Base-by-base conservation (phyloP, 2,113 vertebrate genomes). In the Heliornis fulica region DNA sequence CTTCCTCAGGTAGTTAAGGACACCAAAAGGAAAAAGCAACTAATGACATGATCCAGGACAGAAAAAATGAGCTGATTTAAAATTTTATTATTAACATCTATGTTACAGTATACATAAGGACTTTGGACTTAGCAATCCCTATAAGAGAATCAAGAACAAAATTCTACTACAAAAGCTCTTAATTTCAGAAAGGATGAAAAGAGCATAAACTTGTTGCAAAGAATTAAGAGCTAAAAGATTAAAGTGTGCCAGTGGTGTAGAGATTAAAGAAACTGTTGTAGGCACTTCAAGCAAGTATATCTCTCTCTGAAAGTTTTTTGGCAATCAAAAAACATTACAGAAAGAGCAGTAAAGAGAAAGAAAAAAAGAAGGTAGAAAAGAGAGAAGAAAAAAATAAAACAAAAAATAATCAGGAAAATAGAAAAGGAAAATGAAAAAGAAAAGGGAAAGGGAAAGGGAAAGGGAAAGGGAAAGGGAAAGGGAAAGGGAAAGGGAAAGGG, bases 31-130 rank as follows among this genome's bases (percentile, higher is more conserved):
- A 13, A 54, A 61, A 83, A 54, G 3, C 13, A 74, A 18, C 20
- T 40, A 10, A 78, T 86, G 25, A 51, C 18, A 48, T 65, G 9
- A 68, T 41, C 6, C 26, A 56, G 4, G 20, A 54, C 2, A 59
- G 11, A 69, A 83, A 36, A 80, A 76, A 69, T 7, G 4, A 57
- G 0, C 1, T 20, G 9, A 51, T 29, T 72, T 43, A 72, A 60
- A 64, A 41, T 23, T 13, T 29, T 59, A 15, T 66, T 70, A 29
- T 56, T 68, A 36, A 54, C 4, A 9, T 15, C 7, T 68, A 22
- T n/a, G 6, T 38, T 80, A n/a, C 8, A 45, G 9, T 45, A 5
- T 3, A 7, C 0, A 0, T 14, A 26, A 68, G 31, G 36, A 21
- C 15, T 68, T 83, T 53, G 61, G 36, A 66, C 26, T 26, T 32